Percentiles rank a stretch among this genome's conserved stretches.
These are phyloP conservation scores for Ailurus styani DNA, from an alignment of 2,113 vertebrate genomes.

Conservation along the genomic window DNA sequence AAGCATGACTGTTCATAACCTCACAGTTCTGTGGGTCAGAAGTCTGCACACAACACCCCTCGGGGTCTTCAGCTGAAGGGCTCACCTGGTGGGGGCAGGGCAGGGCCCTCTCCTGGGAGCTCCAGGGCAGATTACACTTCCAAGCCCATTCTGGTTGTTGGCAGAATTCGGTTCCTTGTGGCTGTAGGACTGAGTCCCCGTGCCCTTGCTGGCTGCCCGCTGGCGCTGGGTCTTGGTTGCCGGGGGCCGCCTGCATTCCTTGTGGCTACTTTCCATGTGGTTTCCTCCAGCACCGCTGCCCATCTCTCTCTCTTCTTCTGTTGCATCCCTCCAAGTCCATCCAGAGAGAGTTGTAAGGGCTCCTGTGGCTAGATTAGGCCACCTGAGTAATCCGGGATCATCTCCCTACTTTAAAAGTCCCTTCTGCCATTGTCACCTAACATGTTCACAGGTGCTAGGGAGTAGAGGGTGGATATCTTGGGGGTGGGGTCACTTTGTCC, in stretches of 20 bases:
- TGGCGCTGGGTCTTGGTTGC: neutral
- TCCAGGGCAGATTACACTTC: neutral
- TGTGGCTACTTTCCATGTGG: neutral
- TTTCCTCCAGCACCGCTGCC: neutral
- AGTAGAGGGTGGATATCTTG: too few relatives aligned
- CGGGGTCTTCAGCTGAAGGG: neutral
- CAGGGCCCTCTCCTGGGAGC: neutral
- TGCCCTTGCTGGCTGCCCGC: neutral
- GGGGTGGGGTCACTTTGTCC: neutral
- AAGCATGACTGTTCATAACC: neutral
- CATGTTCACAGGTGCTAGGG: neutral
- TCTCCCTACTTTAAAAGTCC: neutral
- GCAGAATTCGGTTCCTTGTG: neutral
- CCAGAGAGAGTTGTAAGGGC: neutral
- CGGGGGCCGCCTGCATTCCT: neutral
- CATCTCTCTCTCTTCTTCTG: neutral
- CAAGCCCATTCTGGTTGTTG: neutral
- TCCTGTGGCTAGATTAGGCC: neutral
- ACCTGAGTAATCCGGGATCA: neutral
- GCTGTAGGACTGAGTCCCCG: neutral
- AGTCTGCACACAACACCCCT: fast-evolving
- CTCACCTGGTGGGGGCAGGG: neutral
- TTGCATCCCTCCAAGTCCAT: neutral
- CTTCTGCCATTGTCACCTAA: neutral
- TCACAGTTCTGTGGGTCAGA: neutral